These are phyloP conservation scores for Hermodice carunculata DNA, from an alignment of 2,888 invertebrate species.

Conservation along the genomic window DNA sequence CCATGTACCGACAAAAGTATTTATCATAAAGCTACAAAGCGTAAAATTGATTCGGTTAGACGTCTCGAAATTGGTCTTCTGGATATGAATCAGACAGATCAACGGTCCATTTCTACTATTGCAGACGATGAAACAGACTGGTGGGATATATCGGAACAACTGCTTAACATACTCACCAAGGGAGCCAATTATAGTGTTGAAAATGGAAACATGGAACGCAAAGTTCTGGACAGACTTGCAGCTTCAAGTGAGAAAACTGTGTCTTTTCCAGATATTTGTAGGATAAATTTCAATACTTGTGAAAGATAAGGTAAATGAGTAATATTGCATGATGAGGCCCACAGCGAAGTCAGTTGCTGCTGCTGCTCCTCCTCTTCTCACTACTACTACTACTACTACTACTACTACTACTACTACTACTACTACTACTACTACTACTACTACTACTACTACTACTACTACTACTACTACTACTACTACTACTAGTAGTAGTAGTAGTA, in stretches of 20 bases:
- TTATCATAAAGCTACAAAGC: no score
- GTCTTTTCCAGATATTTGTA: no score
- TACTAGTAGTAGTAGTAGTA: no score
- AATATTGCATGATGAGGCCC: no score
- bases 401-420: constrained; percentile 16
- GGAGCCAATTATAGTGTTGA: constrained; percentile 41
- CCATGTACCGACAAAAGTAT: no score
- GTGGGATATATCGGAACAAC: constrained; percentile 35
- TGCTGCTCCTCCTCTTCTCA: constrained; percentile 12
- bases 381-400: constrained; percentile 22
- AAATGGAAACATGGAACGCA: constrained; percentile 36
- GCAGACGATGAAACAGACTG: constrained; percentile 28
- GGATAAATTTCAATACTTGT: no score
- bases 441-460: constrained; percentile 18
- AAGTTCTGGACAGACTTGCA: constrained; percentile 40
- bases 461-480: constrained; percentile 19
- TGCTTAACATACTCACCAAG: constrained; percentile 32
- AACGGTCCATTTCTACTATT: no score
- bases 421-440: constrained; percentile 22
- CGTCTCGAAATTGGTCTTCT: no score
- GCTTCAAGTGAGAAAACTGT: constrained; percentile 44
- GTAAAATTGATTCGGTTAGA: no score
- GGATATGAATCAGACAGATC: no score
- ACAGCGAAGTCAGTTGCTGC: background rate
- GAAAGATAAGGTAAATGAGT: no score